Percentiles rank a stretch among this genome's conserved stretches.
Conservation (phyloP, 2,797 vertebrate genomes). For the Callimico goeldii region DNA sequence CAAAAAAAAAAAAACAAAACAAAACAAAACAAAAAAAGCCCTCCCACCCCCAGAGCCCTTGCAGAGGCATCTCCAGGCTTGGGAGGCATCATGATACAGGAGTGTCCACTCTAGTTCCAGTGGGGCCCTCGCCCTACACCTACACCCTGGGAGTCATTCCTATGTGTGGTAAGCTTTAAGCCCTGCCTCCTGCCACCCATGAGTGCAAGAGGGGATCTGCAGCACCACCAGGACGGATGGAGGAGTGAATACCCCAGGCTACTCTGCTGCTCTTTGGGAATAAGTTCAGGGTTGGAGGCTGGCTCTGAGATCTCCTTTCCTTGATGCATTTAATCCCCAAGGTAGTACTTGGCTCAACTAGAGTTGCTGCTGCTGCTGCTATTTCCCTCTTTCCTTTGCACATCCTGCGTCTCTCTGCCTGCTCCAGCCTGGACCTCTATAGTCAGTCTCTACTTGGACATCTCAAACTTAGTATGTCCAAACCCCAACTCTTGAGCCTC, state of each 20-base stretch:
- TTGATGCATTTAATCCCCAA: not conserved
- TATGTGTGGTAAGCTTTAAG: not conserved
- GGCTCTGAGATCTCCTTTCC: not conserved
- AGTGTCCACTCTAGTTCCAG: not conserved
- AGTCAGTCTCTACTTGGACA: not conserved
- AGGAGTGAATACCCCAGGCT: rapidly evolving
- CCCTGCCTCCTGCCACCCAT: not conserved
- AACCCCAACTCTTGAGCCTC: not conserved
- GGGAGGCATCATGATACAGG: not conserved
- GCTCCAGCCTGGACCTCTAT: not conserved
- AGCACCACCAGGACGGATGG: not conserved
- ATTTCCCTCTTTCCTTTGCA: not conserved
- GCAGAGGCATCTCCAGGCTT: not conserved
- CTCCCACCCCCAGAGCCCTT: not conserved
- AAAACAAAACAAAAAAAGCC: too few relatives aligned
- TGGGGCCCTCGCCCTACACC: not conserved
- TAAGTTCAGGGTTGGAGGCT: not conserved
- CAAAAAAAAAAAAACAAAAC: too few relatives aligned
- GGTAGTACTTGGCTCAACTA: not conserved
- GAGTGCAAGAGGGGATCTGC: not conserved
- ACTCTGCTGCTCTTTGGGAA: not conserved
- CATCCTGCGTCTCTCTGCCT: not conserved
- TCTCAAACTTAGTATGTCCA: not conserved
- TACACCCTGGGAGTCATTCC: not conserved
- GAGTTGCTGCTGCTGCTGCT: not conserved